Conservation (phyloP, 2,797 vertebrate genomes). For the Muraenolepis orangiensis region DNA sequence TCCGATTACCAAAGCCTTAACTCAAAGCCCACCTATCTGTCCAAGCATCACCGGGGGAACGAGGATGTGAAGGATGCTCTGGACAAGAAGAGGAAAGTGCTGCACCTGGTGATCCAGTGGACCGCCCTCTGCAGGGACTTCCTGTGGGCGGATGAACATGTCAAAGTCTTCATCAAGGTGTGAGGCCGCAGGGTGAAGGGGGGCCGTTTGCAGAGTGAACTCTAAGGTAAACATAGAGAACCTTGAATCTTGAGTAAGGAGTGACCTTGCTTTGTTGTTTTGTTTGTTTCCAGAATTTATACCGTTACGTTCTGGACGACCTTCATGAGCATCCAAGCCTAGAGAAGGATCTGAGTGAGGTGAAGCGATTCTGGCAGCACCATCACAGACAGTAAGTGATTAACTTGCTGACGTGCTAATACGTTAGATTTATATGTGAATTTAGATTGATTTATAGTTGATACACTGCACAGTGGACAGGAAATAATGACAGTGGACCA, state of each 20-base stretch:
- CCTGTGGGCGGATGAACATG: constrained; percentile 88
- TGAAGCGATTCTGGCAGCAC: constrained; percentile 89
- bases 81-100: constrained; percentile 89
- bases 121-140: constrained; percentile 85
- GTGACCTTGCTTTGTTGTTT: too few relatives aligned
- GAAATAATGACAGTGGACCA: constrained; percentile 8
- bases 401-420: neutral
- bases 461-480: constrained; percentile 12
- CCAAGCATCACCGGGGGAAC: constrained; percentile 82
- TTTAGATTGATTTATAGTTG: neutral
- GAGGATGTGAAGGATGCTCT: constrained; percentile 83
- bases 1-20: constrained; percentile 70
- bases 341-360: constrained; percentile 88
- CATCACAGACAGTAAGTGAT: constrained; percentile 91
- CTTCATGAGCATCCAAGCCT: constrained; percentile 89
- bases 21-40: constrained; percentile 83
- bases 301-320: constrained; percentile 87
- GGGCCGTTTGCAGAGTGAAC: neutral
- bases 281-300: constrained; percentile 83
- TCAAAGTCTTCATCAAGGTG: constrained; percentile 94
- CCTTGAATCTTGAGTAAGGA: too few relatives aligned
- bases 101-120: constrained; percentile 93
- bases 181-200: constrained; percentile 21
- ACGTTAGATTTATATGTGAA: neutral
- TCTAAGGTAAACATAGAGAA: neutral